Percentiles rank a stretch among this genome's conserved stretches.
Conservation (phyloP, 2,797 vertebrate species). For the Chlorospingus semifuscus region DNA sequence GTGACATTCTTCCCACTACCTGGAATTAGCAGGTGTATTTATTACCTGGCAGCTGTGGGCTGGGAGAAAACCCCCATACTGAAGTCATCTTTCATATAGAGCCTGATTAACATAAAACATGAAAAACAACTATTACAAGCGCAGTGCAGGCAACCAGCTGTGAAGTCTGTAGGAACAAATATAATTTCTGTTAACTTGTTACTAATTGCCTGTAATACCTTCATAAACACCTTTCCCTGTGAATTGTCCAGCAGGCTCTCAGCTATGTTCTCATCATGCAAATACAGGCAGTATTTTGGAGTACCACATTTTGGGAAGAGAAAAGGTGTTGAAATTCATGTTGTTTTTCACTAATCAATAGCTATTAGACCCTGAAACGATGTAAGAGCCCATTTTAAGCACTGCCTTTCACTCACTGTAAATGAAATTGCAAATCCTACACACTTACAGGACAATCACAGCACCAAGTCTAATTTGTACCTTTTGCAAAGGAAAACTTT, state of each 20-base stretch:
- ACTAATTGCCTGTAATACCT: neutral
- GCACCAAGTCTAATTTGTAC: neutral
- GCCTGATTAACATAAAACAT: neutral
- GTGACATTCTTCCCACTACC: neutral
- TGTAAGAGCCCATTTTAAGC: fast-evolving
- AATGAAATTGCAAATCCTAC: neutral
- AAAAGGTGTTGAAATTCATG: neutral
- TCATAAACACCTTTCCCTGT: neutral
- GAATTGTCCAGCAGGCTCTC: neutral
- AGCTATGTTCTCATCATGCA: neutral
- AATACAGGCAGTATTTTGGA: neutral
- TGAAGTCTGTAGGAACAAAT: neutral
- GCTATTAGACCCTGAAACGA: neutral
- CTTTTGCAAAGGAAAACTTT: neutral
- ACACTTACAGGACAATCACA: neutral
- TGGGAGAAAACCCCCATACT: neutral
- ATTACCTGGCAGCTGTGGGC: neutral
- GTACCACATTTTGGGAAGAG: neutral
- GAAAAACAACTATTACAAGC: neutral
- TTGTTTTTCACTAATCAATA: neutral
- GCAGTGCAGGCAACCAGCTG: neutral
- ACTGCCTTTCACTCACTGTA: neutral
- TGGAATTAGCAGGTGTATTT: neutral
- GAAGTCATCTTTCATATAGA: neutral
- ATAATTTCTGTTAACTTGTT: neutral